A percentile compares a stretch with the other conserved stretches of the same genome.
phyloP scores from a whole-genome alignment of 2,888 invertebrate species.

The Rhopalosiphum nymphaeae region DNA sequence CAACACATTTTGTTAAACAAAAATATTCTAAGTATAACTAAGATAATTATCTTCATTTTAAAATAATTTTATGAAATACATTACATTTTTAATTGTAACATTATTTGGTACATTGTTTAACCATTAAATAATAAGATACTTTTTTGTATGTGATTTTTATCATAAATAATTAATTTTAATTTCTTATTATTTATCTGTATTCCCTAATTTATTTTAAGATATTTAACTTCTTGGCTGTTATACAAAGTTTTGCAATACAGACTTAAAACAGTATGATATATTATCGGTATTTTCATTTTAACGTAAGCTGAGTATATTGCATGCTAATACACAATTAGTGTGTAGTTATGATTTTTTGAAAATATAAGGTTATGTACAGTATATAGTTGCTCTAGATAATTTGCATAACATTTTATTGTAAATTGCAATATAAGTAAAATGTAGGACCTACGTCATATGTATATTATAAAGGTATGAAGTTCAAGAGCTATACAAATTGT shows the following conservation, averaged over 20 bases:
- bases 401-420: constrained; percentile 6
- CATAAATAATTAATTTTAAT: not conserved
- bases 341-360: not conserved
- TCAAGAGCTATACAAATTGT: not conserved
- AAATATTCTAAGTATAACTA: too few relatives aligned
- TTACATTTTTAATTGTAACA: not conserved
- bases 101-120: not conserved
- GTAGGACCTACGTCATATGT: not conserved
- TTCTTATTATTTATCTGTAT: not conserved
- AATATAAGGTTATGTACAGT: not conserved
- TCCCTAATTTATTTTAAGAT: not conserved
- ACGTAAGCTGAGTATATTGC: not conserved
- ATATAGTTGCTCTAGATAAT: constrained; percentile 6
- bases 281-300: not conserved
- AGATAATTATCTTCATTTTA: not conserved
- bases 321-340: constrained; percentile 24
- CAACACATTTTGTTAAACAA: too few relatives aligned
- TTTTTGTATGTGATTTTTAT: not conserved
- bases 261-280: not conserved
- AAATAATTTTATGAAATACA: not conserved
- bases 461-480: not conserved
- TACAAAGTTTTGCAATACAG: not conserved
- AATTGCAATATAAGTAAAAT: not conserved
- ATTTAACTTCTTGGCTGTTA: not conserved
- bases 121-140: not conserved